These are phyloP conservation scores for Cephalopterus ornatus DNA, from an alignment of 2,113 vertebrate genomes.

Conservation along the genomic window DNA sequence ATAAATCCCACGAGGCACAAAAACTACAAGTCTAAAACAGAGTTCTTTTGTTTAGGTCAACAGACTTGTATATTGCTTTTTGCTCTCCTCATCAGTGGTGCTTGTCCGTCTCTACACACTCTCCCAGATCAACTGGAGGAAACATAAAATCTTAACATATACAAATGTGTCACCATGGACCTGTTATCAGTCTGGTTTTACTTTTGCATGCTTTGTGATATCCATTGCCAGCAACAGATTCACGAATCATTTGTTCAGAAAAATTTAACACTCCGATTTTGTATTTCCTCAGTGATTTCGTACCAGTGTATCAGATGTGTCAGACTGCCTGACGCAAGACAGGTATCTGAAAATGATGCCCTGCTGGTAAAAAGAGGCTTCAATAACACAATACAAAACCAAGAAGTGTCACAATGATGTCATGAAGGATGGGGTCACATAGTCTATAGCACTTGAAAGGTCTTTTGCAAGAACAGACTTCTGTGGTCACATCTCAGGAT, in stretches of 20 bases:
- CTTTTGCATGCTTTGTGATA: background rate
- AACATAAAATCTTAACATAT: background rate
- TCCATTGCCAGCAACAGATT: slow-evolving; percentile 58
- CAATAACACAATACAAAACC: background rate
- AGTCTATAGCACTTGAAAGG: background rate
- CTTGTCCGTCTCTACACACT: background rate
- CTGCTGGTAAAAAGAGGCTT: background rate
- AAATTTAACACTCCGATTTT: background rate
- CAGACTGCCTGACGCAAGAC: background rate
- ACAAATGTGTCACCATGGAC: background rate
- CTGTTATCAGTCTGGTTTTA: background rate
- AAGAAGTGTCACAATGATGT: background rate
- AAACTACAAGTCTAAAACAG: background rate
- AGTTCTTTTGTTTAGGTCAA: background rate
- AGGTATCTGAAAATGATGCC: background rate
- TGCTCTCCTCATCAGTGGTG: background rate
- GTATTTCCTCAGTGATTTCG: background rate
- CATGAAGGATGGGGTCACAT: background rate
- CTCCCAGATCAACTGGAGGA: slow-evolving; percentile 44
- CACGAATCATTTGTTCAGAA: background rate
- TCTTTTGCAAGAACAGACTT: background rate
- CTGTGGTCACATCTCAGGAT: background rate
- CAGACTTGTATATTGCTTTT: slow-evolving; percentile 50
- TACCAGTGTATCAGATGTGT: slow-evolving; percentile 33
- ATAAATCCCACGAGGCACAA: slow-evolving; percentile 15